phyloP scores from a whole-genome alignment of 2,888 invertebrate species.

The Scelioninae gen. 2 region DNA sequence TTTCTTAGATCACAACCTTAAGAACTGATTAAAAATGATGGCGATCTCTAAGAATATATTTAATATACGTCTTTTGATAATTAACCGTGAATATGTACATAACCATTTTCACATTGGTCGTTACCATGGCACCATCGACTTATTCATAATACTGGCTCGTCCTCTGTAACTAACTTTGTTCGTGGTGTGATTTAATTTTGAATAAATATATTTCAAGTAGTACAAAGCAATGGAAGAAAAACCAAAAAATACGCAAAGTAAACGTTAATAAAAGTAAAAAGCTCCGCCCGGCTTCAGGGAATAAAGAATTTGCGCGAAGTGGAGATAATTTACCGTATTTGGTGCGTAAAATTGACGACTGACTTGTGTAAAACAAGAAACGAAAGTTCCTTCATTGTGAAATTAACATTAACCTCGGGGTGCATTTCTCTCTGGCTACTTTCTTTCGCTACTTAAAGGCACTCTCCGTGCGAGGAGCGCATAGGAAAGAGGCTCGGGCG shows the following conservation, averaged over 20 bases:
- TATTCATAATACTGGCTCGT: too few relatives aligned
- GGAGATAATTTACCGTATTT: conserved; percentile 50
- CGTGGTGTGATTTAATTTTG: conserved; percentile 3
- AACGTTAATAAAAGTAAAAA: conserved; percentile 24
- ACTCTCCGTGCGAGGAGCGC: conserved; percentile 48
- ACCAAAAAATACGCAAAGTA: conserved; percentile 5
- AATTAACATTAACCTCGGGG: conserved; percentile 59
- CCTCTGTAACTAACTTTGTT: too few relatives aligned
- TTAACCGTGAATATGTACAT: too few relatives aligned
- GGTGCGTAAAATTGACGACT: conserved; percentile 56
- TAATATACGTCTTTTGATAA: too few relatives aligned
- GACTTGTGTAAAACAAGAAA: conserved; percentile 57
- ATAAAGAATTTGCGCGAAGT: conserved; percentile 43
- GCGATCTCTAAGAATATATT: too few relatives aligned
- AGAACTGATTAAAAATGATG: too few relatives aligned
- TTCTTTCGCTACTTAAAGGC: conserved; percentile 58
- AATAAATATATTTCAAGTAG: conserved; percentile 7
- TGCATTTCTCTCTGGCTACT: conserved; percentile 43
- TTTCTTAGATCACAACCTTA: too few relatives aligned
- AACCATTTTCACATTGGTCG: too few relatives aligned
- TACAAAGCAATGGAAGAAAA: conserved; percentile 5
- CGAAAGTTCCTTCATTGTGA: conserved; percentile 57
- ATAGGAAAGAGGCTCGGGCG: conserved; percentile 52
- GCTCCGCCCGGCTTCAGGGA: neutral
- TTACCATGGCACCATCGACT: too few relatives aligned